phyloP scores from a whole-genome alignment of 2,797 vertebrate genomes.

The Gymnothorax javanicus region DNA sequence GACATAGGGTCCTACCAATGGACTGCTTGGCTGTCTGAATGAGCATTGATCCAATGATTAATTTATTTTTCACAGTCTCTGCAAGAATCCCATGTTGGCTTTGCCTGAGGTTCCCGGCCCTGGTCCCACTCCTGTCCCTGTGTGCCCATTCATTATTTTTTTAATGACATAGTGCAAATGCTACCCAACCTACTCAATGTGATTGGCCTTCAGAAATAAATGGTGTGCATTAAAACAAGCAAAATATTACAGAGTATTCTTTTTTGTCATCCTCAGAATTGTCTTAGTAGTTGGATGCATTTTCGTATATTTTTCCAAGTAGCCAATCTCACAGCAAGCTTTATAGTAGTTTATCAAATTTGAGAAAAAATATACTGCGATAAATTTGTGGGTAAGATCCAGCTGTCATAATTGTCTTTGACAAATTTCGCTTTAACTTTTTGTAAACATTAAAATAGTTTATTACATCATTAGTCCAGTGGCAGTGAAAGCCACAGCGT shows the following conservation, averaged over 20 bases:
- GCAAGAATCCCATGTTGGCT: constrained; percentile 21
- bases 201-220: neutral
- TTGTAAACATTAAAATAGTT: neutral
- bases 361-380: neutral
- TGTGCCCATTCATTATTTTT: constrained; percentile 15
- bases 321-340: neutral
- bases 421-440: neutral
- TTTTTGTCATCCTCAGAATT: neutral
- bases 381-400: neutral
- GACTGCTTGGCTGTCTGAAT: constrained; percentile 22
- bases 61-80: constrained; percentile 17
- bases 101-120: constrained; percentile 25
- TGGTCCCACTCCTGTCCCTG: neutral
- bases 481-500: neutral
- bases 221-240: neutral
- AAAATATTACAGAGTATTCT: neutral
- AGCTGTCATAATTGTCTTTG: neutral
- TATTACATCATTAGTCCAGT: neutral
- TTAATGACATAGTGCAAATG: neutral
- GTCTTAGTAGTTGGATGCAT: neutral
- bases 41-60: constrained; percentile 34
- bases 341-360: neutral
- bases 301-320: neutral
- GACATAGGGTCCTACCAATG: constrained; percentile 10
- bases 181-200: neutral